Conservation (phyloP, 2,888 invertebrate genomes). For the Rhingia rostrata region DNA sequence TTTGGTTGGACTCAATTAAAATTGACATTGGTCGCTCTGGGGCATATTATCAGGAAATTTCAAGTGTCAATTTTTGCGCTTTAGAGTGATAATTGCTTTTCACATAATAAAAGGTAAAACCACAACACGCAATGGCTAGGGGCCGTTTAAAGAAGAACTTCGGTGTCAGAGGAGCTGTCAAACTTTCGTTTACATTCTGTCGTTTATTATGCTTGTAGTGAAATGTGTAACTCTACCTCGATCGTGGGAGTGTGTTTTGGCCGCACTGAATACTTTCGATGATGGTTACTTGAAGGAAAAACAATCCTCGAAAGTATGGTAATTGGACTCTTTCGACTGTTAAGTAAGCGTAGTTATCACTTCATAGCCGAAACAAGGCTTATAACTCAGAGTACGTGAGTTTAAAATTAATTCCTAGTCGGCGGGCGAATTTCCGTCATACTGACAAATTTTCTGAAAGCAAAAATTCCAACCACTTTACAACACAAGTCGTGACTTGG, state of each 20-base stretch:
- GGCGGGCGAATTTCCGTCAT: conserved; percentile 63
- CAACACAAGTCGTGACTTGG: conserved; percentile 77
- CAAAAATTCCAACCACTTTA: conserved; percentile 63
- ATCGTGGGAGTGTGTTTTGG: conserved; percentile 51
- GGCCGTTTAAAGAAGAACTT: conserved; percentile 30
- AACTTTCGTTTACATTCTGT: conserved; percentile 46
- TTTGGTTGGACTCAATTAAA: conserved; percentile 32
- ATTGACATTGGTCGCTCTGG: conserved; percentile 38
- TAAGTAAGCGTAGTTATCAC: conserved; percentile 63
- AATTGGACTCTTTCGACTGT: conserved; percentile 54
- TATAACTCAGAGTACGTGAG: conserved; percentile 48
- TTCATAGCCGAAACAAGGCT: conserved; percentile 62
- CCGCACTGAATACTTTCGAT: conserved; percentile 6
- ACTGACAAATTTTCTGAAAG: conserved; percentile 69
- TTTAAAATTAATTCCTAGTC: conserved; percentile 58
- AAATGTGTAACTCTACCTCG: conserved; percentile 10
- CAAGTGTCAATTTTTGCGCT: conserved; percentile 64
- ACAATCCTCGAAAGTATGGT: conserved; percentile 14
- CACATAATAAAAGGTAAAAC: conserved; percentile 39
- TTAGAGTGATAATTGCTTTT: conserved; percentile 55
- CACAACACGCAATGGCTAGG: conserved; percentile 57
- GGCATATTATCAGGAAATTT: conserved; percentile 38
- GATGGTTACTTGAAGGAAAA: conserved; percentile 5
- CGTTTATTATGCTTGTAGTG: conserved; percentile 6
- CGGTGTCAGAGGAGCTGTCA: conserved; percentile 52